Evolutionary conservation across 2,797 vertebrate genomes (phyloP).

Genomic region (Galaxias olidus): DNA sequence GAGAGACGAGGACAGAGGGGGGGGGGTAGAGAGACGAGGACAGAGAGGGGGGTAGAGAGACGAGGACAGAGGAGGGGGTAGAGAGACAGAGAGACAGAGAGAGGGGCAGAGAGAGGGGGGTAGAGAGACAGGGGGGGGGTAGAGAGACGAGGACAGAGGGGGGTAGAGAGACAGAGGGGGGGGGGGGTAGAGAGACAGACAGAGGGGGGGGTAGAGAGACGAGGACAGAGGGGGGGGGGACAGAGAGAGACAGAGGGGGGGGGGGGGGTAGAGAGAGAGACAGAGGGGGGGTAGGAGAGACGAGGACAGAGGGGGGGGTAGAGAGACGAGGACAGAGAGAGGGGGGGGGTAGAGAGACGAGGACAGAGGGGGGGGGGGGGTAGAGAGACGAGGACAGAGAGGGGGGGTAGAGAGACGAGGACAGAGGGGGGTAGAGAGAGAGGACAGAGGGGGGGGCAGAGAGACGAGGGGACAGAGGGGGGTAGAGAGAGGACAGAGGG

Average conservation of each 20-base stretch:
- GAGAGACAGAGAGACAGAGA: conserved; percentile 52
- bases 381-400: conserved; percentile 46
- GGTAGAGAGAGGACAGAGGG: conserved; percentile 31
- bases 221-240: conserved; percentile 21
- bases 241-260: conserved; percentile 60
- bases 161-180: conserved; percentile 36
- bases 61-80: too few species aligned
- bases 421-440: conserved; percentile 24
- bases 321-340: conserved; percentile 52
- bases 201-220: conserved; percentile 48
- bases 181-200: conserved; percentile 44
- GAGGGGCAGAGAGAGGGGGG: conserved; percentile 34
- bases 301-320: too few species aligned
- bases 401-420: conserved; percentile 47
- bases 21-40: conserved; percentile 59
- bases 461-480: conserved; percentile 52
- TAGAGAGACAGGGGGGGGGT: conserved; percentile 50
- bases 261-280: conserved; percentile 51
- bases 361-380: conserved; percentile 36
- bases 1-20: conserved; percentile 53
- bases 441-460: conserved; percentile 60
- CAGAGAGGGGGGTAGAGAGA: conserved; percentile 41
- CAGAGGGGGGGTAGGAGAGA: conserved; percentile 23
- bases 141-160: conserved; percentile 59
- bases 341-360: conserved; percentile 48